Conservation (phyloP, 1,140 invertebrate genomes). For the Drosophila rufa region DNA sequence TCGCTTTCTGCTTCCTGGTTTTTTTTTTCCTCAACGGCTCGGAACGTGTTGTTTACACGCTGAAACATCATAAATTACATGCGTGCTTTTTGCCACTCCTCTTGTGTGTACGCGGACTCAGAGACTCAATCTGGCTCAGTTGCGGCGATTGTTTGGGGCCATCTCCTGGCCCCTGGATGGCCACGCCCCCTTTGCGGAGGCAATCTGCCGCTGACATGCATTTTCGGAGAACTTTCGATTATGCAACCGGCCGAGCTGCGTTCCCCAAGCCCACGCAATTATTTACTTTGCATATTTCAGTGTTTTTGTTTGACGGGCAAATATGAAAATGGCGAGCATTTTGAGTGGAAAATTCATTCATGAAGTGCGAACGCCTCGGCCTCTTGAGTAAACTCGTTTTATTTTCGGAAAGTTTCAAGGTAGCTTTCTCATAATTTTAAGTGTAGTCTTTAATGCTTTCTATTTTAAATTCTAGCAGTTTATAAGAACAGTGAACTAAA, state of each 20-base stretch:
- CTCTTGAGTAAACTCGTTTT: conserved; percentile 3
- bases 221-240: conserved; percentile 40
- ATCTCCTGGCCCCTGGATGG: neutral
- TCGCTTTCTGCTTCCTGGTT: neutral
- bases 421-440: neutral
- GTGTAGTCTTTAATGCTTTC: too few relatives aligned
- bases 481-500: too few relatives aligned
- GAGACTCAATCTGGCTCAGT: conserved; percentile 64
- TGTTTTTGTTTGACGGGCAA: conserved; percentile 50
- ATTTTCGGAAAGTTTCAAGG: conserved; percentile 1
- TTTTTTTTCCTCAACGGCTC: conserved; percentile 61
- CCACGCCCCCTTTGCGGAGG: neutral
- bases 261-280: conserved; percentile 19
- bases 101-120: conserved; percentile 74
- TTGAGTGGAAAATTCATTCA: conserved; percentile 63
- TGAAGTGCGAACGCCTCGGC: conserved; percentile 45
- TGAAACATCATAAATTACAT: conserved; percentile 83
- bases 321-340: conserved; percentile 61
- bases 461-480: neutral
- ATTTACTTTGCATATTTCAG: conserved; percentile 39
- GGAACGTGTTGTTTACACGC: conserved; percentile 79
- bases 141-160: conserved; percentile 22
- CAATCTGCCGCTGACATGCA: conserved; percentile 36
- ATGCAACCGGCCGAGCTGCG: conserved; percentile 15
- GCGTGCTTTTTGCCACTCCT: conserved; percentile 77